Percentiles rank a stretch among this genome's conserved stretches.
These are phyloP conservation scores for Armadillidium nasatum DNA, from an alignment of 1,140 invertebrate genomes.

Conservation along the genomic window DNA sequence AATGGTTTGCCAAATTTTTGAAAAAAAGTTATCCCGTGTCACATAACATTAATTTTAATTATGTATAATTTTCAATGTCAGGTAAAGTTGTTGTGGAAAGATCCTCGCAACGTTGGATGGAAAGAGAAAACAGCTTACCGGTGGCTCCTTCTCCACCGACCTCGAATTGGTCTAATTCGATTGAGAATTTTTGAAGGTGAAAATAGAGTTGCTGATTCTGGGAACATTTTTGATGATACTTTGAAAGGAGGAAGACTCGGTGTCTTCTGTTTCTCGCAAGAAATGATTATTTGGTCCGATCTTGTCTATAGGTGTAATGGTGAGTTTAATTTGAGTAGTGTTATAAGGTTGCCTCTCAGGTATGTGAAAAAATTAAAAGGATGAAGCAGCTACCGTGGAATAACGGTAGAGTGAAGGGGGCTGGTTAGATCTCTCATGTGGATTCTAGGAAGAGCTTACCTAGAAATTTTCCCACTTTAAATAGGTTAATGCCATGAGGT, in stretches of 20 bases:
- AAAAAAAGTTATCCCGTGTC: too few species aligned
- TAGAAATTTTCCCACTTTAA: too few species aligned
- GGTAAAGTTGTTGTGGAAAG: constrained; percentile 89
- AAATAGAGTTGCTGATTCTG: constrained; percentile 80
- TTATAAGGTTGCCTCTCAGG: not conserved
- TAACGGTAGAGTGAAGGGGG: too few species aligned
- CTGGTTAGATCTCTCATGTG: too few species aligned
- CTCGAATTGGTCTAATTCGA: constrained; percentile 84
- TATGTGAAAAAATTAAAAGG: too few species aligned
- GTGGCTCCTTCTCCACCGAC: constrained; percentile 86
- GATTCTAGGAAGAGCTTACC: too few species aligned
- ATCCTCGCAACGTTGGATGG: constrained; percentile 87
- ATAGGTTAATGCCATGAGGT: too few species aligned
- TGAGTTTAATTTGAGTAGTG: constrained; percentile 51
- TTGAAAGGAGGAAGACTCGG: constrained; percentile 83
- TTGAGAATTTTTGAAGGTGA: constrained; percentile 74
- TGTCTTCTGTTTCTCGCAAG: constrained; percentile 94
- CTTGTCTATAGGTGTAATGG: constrained; percentile 90
- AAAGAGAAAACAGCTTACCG: constrained; percentile 82
- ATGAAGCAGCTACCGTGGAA: too few species aligned
- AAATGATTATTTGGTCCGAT: constrained; percentile 96
- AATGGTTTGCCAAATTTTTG: too few species aligned
- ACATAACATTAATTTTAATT: too few species aligned
- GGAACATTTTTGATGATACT: constrained; percentile 83
- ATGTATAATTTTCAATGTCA: constrained; percentile 47